Evolutionary conservation across 2,797 vertebrate species (phyloP).

Genomic region (Tapirus indicus): DNA sequence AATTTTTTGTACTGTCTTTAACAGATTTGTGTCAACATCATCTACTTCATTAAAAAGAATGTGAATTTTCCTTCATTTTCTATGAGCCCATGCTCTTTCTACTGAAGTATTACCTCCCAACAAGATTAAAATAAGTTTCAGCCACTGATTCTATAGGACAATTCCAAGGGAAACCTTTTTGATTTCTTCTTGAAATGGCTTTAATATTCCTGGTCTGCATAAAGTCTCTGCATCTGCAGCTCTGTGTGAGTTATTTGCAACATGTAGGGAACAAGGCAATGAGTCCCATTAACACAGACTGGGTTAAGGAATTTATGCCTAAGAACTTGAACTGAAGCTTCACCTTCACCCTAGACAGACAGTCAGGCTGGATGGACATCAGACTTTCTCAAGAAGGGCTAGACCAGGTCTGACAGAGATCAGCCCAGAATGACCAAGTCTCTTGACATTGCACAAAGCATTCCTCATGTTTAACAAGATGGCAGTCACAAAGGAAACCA

Average conservation of each 20-base stretch:
- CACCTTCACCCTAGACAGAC: neutral
- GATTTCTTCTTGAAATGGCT: neutral
- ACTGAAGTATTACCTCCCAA: neutral
- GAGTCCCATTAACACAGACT: neutral
- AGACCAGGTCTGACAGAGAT: neutral
- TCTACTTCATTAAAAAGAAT: neutral
- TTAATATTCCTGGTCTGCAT: neutral
- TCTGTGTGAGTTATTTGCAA: neutral
- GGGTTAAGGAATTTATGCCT: neutral
- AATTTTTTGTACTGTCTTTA: neutral
- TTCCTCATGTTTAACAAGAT: neutral
- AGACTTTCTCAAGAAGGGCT: neutral
- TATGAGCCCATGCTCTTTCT: neutral
- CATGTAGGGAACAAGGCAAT: neutral
- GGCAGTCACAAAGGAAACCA: neutral
- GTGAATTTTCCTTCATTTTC: neutral
- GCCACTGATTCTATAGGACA: neutral
- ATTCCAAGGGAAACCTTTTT: neutral
- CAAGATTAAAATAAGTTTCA: neutral
- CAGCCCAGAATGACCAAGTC: neutral
- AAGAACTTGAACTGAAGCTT: neutral
- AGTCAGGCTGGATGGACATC: neutral
- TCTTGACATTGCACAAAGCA: neutral
- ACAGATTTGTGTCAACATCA: neutral
- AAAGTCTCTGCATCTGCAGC: neutral